Percentiles rank a stretch among this genome's conserved stretches.
These are phyloP conservation scores for Bellardia bayeri DNA, from an alignment of 2,888 invertebrate genomes.

Conservation along the genomic window DNA sequence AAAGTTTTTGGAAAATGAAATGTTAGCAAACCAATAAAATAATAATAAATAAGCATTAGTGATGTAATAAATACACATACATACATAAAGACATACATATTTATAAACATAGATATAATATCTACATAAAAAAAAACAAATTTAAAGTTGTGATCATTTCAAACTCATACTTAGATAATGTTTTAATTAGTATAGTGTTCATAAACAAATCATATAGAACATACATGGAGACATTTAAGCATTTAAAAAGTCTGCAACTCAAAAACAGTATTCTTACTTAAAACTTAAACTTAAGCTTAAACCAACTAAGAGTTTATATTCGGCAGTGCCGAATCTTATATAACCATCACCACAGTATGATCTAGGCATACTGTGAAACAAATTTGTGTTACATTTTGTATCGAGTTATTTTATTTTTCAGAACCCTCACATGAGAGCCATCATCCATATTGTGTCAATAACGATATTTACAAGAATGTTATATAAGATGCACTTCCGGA, in stretches of 20 bases:
- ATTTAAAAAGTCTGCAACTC: not conserved
- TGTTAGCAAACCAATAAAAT: conserved; percentile 13
- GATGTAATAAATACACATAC: not conserved
- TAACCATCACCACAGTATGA: no score
- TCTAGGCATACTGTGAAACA: no score
- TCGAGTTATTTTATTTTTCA: no score
- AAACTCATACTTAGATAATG: conserved; percentile 75
- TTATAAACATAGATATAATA: conserved; percentile 2
- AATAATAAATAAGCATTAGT: conserved; percentile 15
- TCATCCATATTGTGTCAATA: no score
- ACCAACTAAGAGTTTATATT: no score
- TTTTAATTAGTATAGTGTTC: not conserved
- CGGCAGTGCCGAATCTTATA: no score
- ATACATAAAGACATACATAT: not conserved
- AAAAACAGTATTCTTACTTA: no score
- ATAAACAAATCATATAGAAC: not conserved
- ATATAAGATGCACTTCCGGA: no score
- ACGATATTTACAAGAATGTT: no score
- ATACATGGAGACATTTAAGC: not conserved
- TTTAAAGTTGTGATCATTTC: conserved; percentile 82
- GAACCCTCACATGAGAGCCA: no score
- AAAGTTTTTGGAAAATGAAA: conserved; percentile 19
- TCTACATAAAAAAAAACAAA: conserved; percentile 70
- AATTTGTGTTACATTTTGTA: no score
- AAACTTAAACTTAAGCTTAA: no score